Evolutionary conservation across 2,113 vertebrate genomes (phyloP).

Genomic region (Hirundichthys speculiger): DNA sequence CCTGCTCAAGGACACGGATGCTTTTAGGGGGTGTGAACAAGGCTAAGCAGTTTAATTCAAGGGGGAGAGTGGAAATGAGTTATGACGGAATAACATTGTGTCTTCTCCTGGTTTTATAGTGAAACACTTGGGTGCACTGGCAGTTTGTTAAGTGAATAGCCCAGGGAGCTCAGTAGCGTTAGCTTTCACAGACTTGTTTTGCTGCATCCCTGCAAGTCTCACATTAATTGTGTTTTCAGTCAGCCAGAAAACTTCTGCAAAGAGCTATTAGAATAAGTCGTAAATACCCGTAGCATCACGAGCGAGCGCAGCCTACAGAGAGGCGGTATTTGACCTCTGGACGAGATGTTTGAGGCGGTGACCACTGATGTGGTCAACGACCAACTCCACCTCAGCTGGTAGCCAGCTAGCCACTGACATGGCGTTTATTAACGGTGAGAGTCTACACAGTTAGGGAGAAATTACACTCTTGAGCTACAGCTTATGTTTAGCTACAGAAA

Average conservation of each 20-base stretch:
- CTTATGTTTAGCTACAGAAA: background rate
- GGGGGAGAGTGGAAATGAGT: background rate
- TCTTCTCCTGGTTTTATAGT: too few relatives aligned
- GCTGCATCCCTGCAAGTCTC: background rate
- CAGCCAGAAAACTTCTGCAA: conserved; percentile 1
- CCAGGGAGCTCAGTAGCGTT: conserved; percentile 50
- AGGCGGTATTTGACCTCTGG: conserved; percentile 17
- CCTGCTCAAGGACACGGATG: conserved; percentile 61
- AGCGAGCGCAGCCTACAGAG: too few relatives aligned
- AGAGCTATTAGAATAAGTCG: conserved; percentile 37
- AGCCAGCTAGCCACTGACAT: conserved; percentile 51
- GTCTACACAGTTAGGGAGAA: too few relatives aligned
- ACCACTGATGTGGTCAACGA: conserved; percentile 53
- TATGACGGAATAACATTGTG: too few relatives aligned
- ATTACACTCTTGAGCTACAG: too few relatives aligned
- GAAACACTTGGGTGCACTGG: background rate
- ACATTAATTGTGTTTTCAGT: background rate
- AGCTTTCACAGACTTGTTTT: conserved; percentile 25
- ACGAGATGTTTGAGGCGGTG: conserved; percentile 14
- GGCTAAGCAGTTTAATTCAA: background rate
- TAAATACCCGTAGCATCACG: too few relatives aligned
- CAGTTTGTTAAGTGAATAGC: conserved; percentile 4
- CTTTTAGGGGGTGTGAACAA: conserved; percentile 12
- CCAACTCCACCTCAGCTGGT: conserved; percentile 31
- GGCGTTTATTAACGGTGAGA: background rate